Percentiles rank a stretch among this genome's conserved stretches.
Evolutionary conservation across 2,797 vertebrate species (phyloP).

Genomic region (Rhadinocentrus ornatus): DNA sequence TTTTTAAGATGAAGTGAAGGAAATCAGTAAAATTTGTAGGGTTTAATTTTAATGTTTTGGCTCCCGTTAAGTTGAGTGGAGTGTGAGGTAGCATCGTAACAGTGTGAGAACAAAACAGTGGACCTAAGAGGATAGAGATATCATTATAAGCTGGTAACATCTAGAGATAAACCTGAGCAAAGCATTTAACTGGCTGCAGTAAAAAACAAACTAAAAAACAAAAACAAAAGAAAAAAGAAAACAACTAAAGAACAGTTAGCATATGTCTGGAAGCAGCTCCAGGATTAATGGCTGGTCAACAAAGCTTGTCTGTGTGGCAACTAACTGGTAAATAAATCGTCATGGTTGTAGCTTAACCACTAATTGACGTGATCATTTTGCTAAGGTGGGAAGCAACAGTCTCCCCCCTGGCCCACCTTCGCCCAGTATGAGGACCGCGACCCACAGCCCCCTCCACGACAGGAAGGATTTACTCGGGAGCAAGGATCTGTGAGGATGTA

Average conservation of each 20-base stretch:
- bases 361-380: too few species aligned
- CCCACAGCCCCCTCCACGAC: too few species aligned
- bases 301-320: slow-evolving; percentile 19
- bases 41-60: slow-evolving; percentile 67
- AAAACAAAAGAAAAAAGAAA: slow-evolving; percentile 39
- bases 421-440: too few species aligned
- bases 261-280: slow-evolving; percentile 47
- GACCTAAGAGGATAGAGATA: slow-evolving; percentile 58
- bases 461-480: too few species aligned
- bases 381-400: too few species aligned
- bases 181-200: slow-evolving; percentile 54
- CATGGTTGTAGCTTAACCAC: too few species aligned
- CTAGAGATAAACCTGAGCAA: slow-evolving; percentile 57
- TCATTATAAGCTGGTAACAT: slow-evolving; percentile 65
- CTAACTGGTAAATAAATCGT: too few species aligned
- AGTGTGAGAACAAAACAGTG: slow-evolving; percentile 55
- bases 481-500: too few species aligned
- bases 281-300: slow-evolving; percentile 62
- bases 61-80: slow-evolving; percentile 52
- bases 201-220: too few species aligned
- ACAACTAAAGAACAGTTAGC: slow-evolving; percentile 60
- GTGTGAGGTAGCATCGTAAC: slow-evolving; percentile 46
- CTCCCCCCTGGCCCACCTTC: too few species aligned
- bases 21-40: slow-evolving; percentile 65
- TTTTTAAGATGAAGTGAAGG: slow-evolving; percentile 34